Conservation (phyloP, 2,888 invertebrate genomes). For the Griposia aprilina region DNA sequence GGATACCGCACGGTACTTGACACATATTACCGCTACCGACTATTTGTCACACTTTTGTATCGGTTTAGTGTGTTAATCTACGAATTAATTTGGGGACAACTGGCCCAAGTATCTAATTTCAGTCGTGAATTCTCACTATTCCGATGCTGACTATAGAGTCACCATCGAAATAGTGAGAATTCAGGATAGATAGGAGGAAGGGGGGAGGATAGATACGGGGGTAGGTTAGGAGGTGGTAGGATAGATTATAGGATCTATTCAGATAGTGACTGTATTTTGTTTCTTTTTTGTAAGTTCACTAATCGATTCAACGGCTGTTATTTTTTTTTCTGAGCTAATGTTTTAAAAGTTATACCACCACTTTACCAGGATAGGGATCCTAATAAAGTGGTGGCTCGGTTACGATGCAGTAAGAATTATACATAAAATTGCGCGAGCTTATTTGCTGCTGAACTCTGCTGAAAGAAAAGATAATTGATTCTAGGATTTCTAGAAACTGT, state of each 20-base stretch:
- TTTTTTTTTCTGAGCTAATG: not conserved
- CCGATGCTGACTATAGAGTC: no score
- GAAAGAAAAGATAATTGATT: not conserved
- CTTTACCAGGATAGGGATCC: not conserved
- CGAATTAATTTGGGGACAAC: conserved; percentile 21
- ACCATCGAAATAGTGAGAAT: no score
- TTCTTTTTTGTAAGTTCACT: not conserved
- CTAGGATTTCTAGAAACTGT: not conserved
- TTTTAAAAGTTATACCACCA: not conserved
- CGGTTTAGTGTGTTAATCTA: conserved; percentile 50
- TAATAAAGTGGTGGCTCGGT: not conserved
- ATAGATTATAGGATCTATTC: no score
- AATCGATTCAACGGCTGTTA: rapidly evolving
- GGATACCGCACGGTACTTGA: conserved; percentile 70
- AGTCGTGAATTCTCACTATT: no score
- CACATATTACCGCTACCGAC: conserved; percentile 66
- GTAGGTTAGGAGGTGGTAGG: no score
- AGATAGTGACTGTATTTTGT: not conserved
- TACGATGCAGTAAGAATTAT: not conserved
- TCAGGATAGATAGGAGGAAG: no score
- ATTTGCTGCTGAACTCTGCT: not conserved
- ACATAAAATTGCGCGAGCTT: no score
- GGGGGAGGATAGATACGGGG: no score
- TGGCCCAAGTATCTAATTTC: not conserved
- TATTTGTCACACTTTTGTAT: conserved; percentile 59